Conservation (phyloP, 1,140 invertebrate species). For the Drosophila ambigua region DNA sequence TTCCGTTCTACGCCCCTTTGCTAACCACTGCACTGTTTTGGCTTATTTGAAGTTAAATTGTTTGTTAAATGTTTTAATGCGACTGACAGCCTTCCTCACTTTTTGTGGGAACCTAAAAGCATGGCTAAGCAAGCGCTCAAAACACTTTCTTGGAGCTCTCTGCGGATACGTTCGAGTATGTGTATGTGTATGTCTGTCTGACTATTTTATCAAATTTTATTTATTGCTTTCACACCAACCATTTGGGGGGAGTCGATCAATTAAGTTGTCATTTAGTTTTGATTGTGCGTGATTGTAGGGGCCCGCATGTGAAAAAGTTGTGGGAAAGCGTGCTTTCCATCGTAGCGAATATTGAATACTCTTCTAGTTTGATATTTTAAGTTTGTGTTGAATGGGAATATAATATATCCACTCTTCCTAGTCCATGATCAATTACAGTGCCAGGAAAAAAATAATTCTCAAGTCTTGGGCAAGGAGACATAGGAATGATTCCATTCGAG, state of each 20-base stretch:
- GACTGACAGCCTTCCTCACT: neutral
- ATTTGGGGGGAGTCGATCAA: conserved; percentile 48
- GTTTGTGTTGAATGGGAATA: too few relatives aligned
- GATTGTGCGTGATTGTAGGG: conserved; percentile 46
- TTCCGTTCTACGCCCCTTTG: neutral
- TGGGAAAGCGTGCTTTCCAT: conserved; percentile 21
- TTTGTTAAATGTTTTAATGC: conserved; percentile 58
- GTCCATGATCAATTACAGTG: too few relatives aligned
- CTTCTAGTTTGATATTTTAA: neutral
- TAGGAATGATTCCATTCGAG: too few relatives aligned
- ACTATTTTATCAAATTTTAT: conserved; percentile 48
- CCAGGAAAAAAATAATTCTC: too few relatives aligned
- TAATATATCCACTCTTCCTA: too few relatives aligned
- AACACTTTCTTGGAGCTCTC: conserved; percentile 16
- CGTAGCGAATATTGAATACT: neutral
- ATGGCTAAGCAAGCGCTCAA: neutral
- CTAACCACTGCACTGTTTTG: conserved; percentile 21
- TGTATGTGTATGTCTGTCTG: neutral
- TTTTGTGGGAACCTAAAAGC: conserved; percentile 12
- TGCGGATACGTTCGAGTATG: too few relatives aligned
- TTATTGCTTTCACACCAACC: conserved; percentile 64
- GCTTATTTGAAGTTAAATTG: conserved; percentile 74
- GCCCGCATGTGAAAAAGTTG: conserved; percentile 42
- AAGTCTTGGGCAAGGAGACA: too few relatives aligned
- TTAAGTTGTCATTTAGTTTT: conserved; percentile 75